Conservation (phyloP, 2,888 invertebrate genomes). For the Plutella xylostella region DNA sequence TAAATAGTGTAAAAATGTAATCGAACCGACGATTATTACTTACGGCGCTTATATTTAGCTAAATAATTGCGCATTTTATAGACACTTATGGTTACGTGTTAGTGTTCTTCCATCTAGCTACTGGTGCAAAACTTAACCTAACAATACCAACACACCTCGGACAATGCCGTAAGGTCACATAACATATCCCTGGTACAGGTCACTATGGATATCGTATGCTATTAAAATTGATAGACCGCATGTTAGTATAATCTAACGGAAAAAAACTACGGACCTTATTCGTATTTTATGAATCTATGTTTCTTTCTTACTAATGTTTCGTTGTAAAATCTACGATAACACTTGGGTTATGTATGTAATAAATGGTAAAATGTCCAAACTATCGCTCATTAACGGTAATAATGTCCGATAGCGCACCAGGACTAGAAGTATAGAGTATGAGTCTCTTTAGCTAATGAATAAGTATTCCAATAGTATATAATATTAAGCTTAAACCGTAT, state of each 20-base stretch:
- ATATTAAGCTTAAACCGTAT: not conserved
- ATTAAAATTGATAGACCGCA: too few species aligned
- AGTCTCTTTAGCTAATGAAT: not conserved
- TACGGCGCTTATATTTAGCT: too few species aligned
- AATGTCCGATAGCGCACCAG: too few species aligned
- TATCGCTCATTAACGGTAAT: too few species aligned
- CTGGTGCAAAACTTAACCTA: conserved; percentile 35
- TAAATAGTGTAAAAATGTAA: conserved; percentile 3
- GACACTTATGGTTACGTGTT: conserved; percentile 28
- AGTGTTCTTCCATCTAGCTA: conserved; percentile 49
- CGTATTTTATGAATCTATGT: not conserved
- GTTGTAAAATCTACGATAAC: conserved; percentile 63
- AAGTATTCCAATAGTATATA: not conserved
- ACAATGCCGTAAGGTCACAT: conserved; percentile 18
- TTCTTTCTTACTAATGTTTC: conserved; percentile 26
- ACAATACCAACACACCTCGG: conserved; percentile 21
- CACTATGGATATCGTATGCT: too few species aligned
- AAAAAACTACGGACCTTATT: not conserved
- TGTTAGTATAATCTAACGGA: too few species aligned
- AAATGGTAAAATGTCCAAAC: too few species aligned
- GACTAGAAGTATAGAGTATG: too few species aligned
- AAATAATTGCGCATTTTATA: conserved; percentile 36
- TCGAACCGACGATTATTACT: too few species aligned
- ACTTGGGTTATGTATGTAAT: conserved; percentile 15
- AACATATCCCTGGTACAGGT: too few species aligned